A percentile compares a stretch with the other conserved stretches of the same genome.
Conservation (phyloP, 1,140 invertebrate genomes). For the Samia ricini region DNA sequence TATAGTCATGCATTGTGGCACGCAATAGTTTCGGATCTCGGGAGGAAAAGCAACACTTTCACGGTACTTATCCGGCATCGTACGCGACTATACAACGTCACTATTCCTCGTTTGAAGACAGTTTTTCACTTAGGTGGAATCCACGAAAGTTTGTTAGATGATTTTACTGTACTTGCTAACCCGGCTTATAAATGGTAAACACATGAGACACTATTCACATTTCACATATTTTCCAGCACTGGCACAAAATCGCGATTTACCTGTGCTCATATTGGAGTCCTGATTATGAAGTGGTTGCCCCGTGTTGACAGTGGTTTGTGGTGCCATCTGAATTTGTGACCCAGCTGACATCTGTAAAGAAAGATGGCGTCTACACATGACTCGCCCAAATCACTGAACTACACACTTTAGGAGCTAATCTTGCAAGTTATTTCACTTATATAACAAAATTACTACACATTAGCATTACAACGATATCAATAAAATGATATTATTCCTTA, state of each 20-base stretch:
- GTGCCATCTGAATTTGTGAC: constrained; percentile 96
- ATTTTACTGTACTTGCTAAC: constrained; percentile 26
- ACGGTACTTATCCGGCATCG: constrained; percentile 70
- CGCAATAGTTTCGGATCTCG: constrained; percentile 50
- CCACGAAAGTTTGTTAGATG: constrained; percentile 44
- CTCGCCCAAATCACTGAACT: constrained; percentile 42
- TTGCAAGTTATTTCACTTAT: constrained; percentile 32
- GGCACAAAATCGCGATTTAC: constrained; percentile 78
- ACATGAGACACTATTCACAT: constrained; percentile 56
- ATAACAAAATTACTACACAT: not conserved
- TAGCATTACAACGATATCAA: not conserved
- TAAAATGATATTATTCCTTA: constrained; percentile 42
- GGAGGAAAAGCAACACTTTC: constrained; percentile 64
- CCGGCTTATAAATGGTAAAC: constrained; percentile 45
- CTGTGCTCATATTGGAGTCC: constrained; percentile 97
- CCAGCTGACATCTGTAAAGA: constrained; percentile 94
- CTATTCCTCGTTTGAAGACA: constrained; percentile 56
- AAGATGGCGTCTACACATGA: constrained; percentile 76
- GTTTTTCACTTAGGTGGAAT: constrained; percentile 47
- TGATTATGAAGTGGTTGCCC: constrained; percentile 93
- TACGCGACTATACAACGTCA: constrained; percentile 66
- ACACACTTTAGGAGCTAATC: constrained; percentile 7
- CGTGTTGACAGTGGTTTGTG: constrained; percentile 91
- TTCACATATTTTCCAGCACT: constrained; percentile 58
- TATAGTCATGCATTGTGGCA: constrained; percentile 70